Evolutionary conservation across 2,888 invertebrate species (phyloP).

Genomic region (Miltochrista miniata): DNA sequence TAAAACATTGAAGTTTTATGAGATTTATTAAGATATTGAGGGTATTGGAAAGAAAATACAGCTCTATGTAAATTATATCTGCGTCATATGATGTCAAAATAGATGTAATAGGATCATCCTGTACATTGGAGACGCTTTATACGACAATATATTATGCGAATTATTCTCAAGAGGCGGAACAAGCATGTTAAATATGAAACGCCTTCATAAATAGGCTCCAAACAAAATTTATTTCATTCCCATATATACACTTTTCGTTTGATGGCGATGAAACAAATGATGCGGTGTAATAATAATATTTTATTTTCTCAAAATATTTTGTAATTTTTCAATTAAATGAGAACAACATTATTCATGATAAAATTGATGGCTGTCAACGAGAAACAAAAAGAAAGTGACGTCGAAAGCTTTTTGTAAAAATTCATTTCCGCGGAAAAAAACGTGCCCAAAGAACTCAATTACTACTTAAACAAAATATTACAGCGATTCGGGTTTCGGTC

Average conservation of each 20-base stretch:
- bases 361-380: conserved; percentile 38
- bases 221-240: no score
- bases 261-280: conserved; percentile 27
- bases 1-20: conserved; percentile 81
- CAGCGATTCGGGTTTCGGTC: conserved; percentile 68
- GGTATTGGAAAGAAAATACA: conserved; percentile 69
- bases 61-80: conserved; percentile 47
- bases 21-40: conserved; percentile 80
- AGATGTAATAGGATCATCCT: conserved; percentile 31
- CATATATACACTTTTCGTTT: conserved; percentile 11
- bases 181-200: conserved; percentile 22
- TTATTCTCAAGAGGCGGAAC: conserved; percentile 15
- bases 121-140: conserved; percentile 7
- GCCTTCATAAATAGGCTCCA: no score
- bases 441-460: conserved; percentile 77
- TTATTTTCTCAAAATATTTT: conserved; percentile 21
- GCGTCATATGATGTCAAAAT: conserved; percentile 36
- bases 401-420: conserved; percentile 49
- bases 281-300: conserved; percentile 21
- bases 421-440: conserved; percentile 76
- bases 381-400: conserved; percentile 47
- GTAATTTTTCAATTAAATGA: conserved; percentile 36
- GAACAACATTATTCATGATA: conserved; percentile 18
- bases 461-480: conserved; percentile 79
- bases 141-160: conserved; percentile 20